Evolutionary conservation across 2,113 vertebrate genomes (phyloP), one percentile per base, ranked within the genome.

Genomic region (Bubalus kerabau): DNA sequence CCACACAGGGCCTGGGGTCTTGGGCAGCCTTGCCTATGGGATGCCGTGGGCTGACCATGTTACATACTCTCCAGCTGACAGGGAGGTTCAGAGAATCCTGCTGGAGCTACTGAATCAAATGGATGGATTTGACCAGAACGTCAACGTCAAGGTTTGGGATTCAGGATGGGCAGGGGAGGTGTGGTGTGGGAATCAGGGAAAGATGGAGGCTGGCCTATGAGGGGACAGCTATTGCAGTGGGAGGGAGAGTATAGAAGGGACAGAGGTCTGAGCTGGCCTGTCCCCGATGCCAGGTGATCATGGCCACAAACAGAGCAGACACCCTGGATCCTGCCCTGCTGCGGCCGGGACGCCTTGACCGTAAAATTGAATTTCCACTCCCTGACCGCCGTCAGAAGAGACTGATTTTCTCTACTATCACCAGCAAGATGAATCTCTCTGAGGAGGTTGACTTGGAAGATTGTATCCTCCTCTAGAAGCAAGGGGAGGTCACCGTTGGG

Each of bases 401-500:
- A 1, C 98, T 99, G 40, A 99, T 99, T 97, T 99, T 99, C 98
- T 99, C 99, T 98, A 99, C 99, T 97, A 99, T 99, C 98, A 99
- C 99, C 96, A 99, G 99, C 98, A 99, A 99, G 97, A 99, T 99
- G 99, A 99, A 99, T 98, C 99, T 99, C 28, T 99, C 99, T 0
- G 99, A 99, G 98, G 99, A 99, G 97, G 99, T 99, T 16, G 99
- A 99, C 98, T 98, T 99, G 83, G 99, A 99, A 98, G 99, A 99
- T 62, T 99, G 99, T 99, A 99, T 99, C 99, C 99, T 99, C 60
- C 16, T 12, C 30, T 15, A 2, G 21, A 46, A 78, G 52, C 16
- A 6, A 80, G 57, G 87, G 94, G 50, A 23, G 14, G 82, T 3
- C 43, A 3, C 2, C 1, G 5, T 9, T 48, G 57, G 32, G 28